Conservation (phyloP, 2,797 vertebrate species). For the Lepilemur ruficaudatus region DNA sequence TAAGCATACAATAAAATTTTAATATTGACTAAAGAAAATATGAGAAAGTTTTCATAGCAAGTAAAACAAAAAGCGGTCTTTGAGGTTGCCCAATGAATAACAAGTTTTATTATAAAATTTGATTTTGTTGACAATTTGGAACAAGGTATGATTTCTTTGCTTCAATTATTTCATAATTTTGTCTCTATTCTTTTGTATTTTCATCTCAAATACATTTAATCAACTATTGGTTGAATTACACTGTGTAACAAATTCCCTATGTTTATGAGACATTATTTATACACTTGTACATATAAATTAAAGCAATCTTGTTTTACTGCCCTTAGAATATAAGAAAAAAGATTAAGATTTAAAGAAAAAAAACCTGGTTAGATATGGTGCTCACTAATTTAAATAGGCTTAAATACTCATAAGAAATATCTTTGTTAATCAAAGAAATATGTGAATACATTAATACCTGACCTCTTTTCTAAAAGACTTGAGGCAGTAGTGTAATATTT, state of each 20-base stretch:
- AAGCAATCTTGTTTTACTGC: not conserved
- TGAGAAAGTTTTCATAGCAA: not conserved
- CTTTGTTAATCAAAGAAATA: conserved; percentile 48
- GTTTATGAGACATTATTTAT: not conserved
- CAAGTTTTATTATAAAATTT: conserved; percentile 13
- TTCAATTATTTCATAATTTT: not conserved
- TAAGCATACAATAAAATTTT: not conserved
- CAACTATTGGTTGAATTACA: not conserved
- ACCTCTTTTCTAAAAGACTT: not conserved
- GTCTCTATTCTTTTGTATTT: not conserved
- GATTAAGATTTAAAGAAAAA: not conserved
- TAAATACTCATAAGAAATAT: not conserved
- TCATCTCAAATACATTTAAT: conserved; percentile 24
- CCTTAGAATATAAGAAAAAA: not conserved
- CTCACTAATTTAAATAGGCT: not conserved
- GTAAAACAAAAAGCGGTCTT: not conserved
- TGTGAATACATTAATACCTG: not conserved
- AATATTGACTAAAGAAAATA: not conserved
- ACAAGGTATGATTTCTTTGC: not conserved
- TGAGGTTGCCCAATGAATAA: not conserved
- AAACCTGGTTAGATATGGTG: not conserved
- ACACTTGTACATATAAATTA: not conserved
- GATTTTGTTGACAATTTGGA: not conserved
- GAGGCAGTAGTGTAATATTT: not conserved
- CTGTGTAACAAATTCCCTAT: not conserved